Evolutionary conservation across 2,888 invertebrate genomes (phyloP).

Genomic region (Campopleginae sp.): DNA sequence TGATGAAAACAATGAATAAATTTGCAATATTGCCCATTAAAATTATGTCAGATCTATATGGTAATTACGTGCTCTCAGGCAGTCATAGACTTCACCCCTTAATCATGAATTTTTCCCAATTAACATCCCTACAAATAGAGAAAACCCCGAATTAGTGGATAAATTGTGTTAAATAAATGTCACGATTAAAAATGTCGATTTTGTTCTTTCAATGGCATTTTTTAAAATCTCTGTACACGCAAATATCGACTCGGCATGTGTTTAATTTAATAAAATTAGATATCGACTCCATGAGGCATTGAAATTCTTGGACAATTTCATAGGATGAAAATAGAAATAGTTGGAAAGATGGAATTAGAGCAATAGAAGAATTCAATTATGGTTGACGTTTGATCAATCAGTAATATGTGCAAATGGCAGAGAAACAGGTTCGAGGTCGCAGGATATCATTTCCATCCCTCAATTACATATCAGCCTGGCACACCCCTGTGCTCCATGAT

Average conservation of each 20-base stretch:
- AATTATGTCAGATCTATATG: no score
- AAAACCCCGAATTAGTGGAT: no score
- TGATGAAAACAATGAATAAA: no score
- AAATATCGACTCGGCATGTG: background rate
- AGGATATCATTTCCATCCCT: conserved; percentile 34
- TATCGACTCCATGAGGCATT: background rate
- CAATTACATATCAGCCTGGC: conserved; percentile 19
- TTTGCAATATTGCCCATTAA: no score
- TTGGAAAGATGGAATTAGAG: background rate
- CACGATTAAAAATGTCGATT: no score
- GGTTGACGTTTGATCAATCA: conserved; percentile 8
- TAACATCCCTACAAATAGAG: no score
- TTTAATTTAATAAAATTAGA: background rate
- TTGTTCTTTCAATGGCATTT: no score
- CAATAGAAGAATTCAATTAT: conserved; percentile 9
- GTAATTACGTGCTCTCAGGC: no score
- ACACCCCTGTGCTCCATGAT: conserved; percentile 40
- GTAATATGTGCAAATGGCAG: conserved; percentile 19
- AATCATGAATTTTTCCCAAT: no score
- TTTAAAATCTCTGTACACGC: background rate
- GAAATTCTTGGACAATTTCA: background rate
- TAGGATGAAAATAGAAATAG: background rate
- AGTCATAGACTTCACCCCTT: no score
- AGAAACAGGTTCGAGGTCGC: conserved; percentile 32
- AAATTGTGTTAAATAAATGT: no score